Evolutionary conservation across 2,113 vertebrate genomes (phyloP), one percentile per base, ranked within the genome.

Genomic region (Misgurnus anguillicaudatus): DNA sequence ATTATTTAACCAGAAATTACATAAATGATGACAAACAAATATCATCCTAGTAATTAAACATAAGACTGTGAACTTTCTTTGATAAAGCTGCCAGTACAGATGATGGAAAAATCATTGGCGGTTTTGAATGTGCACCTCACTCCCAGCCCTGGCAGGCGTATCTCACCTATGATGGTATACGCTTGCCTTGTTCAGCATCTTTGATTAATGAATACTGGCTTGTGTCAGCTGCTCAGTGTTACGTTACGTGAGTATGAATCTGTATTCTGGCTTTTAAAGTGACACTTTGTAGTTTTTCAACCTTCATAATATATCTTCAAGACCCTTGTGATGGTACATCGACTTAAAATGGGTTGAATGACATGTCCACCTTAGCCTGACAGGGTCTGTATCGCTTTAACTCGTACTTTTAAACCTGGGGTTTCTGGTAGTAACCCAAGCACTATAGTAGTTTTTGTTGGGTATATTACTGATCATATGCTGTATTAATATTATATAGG

Each of bases 211-310:
- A 79, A 0, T 36, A 31, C 48, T 85, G 82, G 82, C 70, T 67
- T 0, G 82, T 85, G 64, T 89, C 85, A 6, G 85, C 85, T n/a
- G 84, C 85, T n/a, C 86, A 88, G 77, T 88, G 87, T 77, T 88
- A 84, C 17, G 6, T 82, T 14, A 19, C 55, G 86, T 84, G 31
- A 86, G 84, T 86, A 65, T 38, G 9, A 24, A 2, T 17, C 21
- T 36, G 13, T 53, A 4, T 21, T 41, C 4, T 55, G 31, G 19
- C 9, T 6, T 51, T 55, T 8, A n/a, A n/a, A n/a, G n/a, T n/a
- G n/a, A n/a, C n/a, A n/a, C n/a, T n/a, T n/a, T n/a, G n/a, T n/a
- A n/a, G n/a, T n/a, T n/a, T n/a, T n/a, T n/a, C n/a, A n/a, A n/a
- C n/a, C n/a, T n/a, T n/a, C n/a, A n/a, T n/a, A n/a, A n/a, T n/a